phyloP scores from a whole-genome alignment of 2,888 invertebrate species.

The Eumerus sabulonum region DNA sequence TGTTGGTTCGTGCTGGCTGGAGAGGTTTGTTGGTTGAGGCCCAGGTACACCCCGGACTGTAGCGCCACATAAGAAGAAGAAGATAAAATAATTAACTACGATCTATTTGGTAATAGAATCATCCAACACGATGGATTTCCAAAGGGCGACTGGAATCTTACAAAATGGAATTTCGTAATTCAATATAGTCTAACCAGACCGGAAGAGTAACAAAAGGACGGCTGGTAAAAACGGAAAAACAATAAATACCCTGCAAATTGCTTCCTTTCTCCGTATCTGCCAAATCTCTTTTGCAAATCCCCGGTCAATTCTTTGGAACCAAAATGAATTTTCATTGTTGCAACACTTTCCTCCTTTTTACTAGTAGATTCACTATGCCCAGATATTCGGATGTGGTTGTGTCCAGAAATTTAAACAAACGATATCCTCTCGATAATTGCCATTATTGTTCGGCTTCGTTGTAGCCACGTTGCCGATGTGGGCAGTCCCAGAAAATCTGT shows the following conservation, averaged over 20 bases:
- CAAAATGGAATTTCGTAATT: too few species aligned
- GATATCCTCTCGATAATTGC: slow-evolving; percentile 54
- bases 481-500: slow-evolving; percentile 32
- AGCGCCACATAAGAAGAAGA: too few species aligned
- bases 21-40: too few species aligned
- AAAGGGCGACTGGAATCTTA: too few species aligned
- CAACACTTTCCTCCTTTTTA: slow-evolving; percentile 5
- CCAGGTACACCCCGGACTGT: too few species aligned
- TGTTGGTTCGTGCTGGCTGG: too few species aligned
- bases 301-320: slow-evolving; percentile 29
- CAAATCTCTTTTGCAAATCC: slow-evolving; percentile 20
- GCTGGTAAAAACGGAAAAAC: neutral
- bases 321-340: slow-evolving; percentile 39
- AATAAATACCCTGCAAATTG: slow-evolving; percentile 41
- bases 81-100: too few species aligned
- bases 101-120: too few species aligned
- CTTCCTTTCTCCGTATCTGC: slow-evolving; percentile 11
- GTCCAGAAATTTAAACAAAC: slow-evolving; percentile 51
- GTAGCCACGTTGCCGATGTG: neutral
- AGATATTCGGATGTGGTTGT: neutral
- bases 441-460: slow-evolving; percentile 33
- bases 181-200: too few species aligned
- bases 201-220: too few species aligned
- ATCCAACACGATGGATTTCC: too few species aligned
- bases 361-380: neutral